Evolutionary conservation across 2,888 invertebrate genomes (phyloP), one percentile per base, ranked within the genome.

Genomic region (Aspidapion aeneum): DNA sequence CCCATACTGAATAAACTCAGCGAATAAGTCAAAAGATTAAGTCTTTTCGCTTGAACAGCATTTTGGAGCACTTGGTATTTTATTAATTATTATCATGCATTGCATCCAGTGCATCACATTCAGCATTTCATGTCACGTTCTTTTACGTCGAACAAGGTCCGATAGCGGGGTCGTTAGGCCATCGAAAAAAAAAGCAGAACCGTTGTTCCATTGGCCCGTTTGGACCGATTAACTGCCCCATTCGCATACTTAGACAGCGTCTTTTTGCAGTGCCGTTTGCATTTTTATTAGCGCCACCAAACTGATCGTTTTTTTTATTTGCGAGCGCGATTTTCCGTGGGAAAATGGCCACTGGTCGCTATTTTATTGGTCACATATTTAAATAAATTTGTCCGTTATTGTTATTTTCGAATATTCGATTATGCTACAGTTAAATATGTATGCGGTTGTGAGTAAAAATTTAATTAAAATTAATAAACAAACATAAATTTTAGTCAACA

Each of bases 221-320:
- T 69, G 73, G 73, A 71, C 69, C 72, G 73, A 74, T 74, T 74
- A 74, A 74, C 73, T 72, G 74, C 70, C 72, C 73, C 70, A 74
- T 74, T 68, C 66, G 55, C 72, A 72, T 72, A 70, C 72, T 72
- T 69, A 70, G 69, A 68, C 70, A 68, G 67, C 68, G 70, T 68
- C 68, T 68, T 73, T 69, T 72, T 70, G 69, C 68, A n/a, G 68
- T 67, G 69, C 71, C 70, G 68, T 71, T 68, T 71, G 68, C 68
- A 71, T 72, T 71, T 72, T 71, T 63, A 63, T 66, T 60, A 63
- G 58, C 60, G 57, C 60, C 58, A 55, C 58, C 35, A n/a, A 48
- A 48, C 49, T 48, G 52, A 19, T n/a, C 3, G 19, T 52, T 52
- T 52, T 52, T 19, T 61, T n/a, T n/a, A n/a, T n/a, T n/a, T n/a